Conservation (phyloP, 1,140 invertebrate species). For the Brachionus rotundiformis region DNA sequence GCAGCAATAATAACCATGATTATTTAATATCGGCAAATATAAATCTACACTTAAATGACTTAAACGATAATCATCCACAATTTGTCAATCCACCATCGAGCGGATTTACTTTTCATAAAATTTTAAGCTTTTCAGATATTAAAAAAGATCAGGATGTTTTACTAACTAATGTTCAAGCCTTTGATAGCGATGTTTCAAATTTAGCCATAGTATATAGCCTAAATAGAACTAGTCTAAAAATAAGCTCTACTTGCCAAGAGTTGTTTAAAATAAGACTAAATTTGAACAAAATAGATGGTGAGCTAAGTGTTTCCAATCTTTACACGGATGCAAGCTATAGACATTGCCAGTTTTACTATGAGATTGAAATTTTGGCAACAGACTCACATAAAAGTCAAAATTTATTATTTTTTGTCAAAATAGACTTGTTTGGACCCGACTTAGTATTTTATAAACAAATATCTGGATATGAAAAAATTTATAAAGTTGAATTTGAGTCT, state of each 20-base stretch:
- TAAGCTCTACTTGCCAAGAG: neutral
- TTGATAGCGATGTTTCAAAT: neutral
- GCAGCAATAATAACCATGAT: neutral
- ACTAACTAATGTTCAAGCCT: neutral
- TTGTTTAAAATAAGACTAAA: slow-evolving; percentile 11
- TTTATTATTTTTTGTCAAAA: slow-evolving; percentile 6
- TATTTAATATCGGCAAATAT: neutral
- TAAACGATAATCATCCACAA: neutral
- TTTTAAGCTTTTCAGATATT: neutral
- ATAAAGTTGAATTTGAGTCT: slow-evolving; percentile 6
- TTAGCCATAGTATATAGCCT: neutral
- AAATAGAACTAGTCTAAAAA: neutral
- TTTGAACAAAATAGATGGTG: neutral
- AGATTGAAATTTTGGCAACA: neutral
- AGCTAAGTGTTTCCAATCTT: slow-evolving; percentile 13
- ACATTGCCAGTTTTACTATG: neutral
- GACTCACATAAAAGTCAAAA: neutral
- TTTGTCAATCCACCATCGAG: neutral
- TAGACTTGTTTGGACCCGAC: neutral
- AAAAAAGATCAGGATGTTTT: neutral
- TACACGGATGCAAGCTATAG: neutral
- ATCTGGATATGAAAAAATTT: neutral
- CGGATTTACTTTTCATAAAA: neutral
- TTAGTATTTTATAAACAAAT: neutral
- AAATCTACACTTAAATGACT: neutral